These are phyloP conservation scores for Agrilus planipennis DNA, from an alignment of 1,140 invertebrate genomes.

Conservation along the genomic window DNA sequence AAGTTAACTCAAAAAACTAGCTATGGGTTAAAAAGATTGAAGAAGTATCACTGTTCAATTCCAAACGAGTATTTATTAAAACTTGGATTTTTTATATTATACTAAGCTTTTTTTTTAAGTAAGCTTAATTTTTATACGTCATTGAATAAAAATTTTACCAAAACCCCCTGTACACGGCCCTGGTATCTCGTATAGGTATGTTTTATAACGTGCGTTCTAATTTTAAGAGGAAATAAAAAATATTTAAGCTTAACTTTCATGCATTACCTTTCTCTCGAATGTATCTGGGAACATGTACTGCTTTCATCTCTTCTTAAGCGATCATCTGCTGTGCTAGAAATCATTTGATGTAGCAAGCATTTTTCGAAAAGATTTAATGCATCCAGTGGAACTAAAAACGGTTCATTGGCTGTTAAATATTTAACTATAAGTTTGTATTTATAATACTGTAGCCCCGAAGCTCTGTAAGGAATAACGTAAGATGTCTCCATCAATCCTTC, in stretches of 20 bases:
- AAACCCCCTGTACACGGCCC: no score
- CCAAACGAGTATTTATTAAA: no score
- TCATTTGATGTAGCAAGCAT: constrained; percentile 44
- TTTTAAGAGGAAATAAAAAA: no score
- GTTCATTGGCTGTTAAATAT: constrained; percentile 41
- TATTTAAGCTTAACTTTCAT: no score
- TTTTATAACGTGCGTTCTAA: no score
- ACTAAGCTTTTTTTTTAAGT: no score
- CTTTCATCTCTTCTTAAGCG: constrained; percentile 40
- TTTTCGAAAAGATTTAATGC: constrained; percentile 38
- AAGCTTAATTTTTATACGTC: no score
- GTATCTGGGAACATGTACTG: constrained; percentile 37
- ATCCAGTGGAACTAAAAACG: constrained; percentile 34
- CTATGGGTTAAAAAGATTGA: constrained; percentile 48
- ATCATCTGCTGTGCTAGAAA: constrained; percentile 44
- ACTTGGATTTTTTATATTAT: no score
- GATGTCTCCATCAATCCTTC: constrained; percentile 34
- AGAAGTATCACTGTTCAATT: background rate
- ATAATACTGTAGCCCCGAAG: constrained; percentile 44
- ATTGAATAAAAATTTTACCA: no score
- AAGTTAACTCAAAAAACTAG: constrained; percentile 40
- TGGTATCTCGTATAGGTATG: no score
- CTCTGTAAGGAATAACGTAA: constrained; percentile 43
- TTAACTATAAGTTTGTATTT: constrained; percentile 47
- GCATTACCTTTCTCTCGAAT: no score